Percentiles rank a stretch among this genome's conserved stretches.
phyloP scores from a whole-genome alignment of 2,797 vertebrate species.

The Bradypodion ventrale region DNA sequence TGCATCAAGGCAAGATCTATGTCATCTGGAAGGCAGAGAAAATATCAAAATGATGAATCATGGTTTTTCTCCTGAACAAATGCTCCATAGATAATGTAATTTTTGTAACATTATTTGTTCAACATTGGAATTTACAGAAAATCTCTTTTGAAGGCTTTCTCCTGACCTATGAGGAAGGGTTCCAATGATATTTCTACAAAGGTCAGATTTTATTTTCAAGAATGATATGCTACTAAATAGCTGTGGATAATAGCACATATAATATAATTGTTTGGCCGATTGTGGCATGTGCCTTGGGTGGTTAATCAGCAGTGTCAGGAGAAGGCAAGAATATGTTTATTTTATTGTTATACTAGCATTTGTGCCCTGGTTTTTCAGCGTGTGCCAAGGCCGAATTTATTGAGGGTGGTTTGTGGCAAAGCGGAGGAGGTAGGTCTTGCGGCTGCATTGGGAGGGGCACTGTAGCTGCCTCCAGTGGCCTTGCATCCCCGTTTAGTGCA shows the following conservation, averaged over 20 bases:
- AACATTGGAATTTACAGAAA: not conserved
- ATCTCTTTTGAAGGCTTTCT: not conserved
- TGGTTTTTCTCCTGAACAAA: no score
- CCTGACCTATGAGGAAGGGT: not conserved
- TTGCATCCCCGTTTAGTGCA: no score
- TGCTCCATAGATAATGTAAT: no score
- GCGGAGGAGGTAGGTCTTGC: no score
- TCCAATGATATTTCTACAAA: not conserved
- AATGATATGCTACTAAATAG: not conserved
- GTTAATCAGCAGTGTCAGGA: not conserved
- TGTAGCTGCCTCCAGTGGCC: no score
- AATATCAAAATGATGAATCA: no score
- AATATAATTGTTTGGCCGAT: not conserved
- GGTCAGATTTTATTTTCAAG: not conserved
- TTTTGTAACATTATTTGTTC: not conserved
- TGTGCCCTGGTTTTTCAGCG: no score
- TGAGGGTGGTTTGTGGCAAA: no score
- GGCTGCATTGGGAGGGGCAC: no score
- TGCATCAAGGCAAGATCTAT: no score
- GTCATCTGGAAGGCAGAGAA: no score
- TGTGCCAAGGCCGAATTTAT: no score
- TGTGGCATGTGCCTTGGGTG: not conserved
- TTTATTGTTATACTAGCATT: not conserved
- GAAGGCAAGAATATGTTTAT: not conserved
- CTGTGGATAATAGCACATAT: not conserved